These are phyloP conservation scores for Isaurus tuberculatus DNA, from an alignment of 92 coral and sea anemone species.

Conservation along the genomic window DNA sequence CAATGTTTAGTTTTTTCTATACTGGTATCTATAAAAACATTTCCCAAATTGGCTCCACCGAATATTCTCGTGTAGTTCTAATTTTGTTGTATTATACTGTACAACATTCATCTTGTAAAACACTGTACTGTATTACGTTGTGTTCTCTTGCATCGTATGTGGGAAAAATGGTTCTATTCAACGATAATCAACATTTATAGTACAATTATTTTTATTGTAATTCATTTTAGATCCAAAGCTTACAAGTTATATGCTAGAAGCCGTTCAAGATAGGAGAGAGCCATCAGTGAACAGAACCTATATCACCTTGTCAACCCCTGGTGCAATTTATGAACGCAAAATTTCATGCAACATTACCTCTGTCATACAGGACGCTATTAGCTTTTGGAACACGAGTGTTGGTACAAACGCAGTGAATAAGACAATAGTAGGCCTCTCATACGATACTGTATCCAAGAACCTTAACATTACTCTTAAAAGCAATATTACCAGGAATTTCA, in stretches of 20 bases:
- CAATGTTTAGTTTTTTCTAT: no score
- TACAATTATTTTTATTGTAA: no score
- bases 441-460: conserved; percentile 48
- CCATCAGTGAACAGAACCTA: conserved; percentile 61
- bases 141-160: no score
- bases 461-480: conserved; percentile 60
- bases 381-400: conserved; percentile 59
- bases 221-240: conserved; percentile 58
- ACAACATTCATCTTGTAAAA: no score
- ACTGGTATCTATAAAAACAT: no score
- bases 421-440: conserved; percentile 46
- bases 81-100: no score
- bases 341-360: conserved; percentile 59
- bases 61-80: no score
- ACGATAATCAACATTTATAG: no score
- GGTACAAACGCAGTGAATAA: conserved; percentile 56
- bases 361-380: conserved; percentile 28
- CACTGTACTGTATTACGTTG: no score
- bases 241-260: conserved; percentile 44
- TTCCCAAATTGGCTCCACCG: no score
- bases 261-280: conserved; percentile 38
- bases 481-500: conserved; percentile 57
- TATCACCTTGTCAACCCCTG: conserved; percentile 63
- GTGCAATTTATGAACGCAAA: conserved; percentile 56
- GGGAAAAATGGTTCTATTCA: no score